Evolutionary conservation across 2,888 invertebrate species (phyloP), one percentile per base, ranked within the genome.

Genomic region (Craniophora ligustri): DNA sequence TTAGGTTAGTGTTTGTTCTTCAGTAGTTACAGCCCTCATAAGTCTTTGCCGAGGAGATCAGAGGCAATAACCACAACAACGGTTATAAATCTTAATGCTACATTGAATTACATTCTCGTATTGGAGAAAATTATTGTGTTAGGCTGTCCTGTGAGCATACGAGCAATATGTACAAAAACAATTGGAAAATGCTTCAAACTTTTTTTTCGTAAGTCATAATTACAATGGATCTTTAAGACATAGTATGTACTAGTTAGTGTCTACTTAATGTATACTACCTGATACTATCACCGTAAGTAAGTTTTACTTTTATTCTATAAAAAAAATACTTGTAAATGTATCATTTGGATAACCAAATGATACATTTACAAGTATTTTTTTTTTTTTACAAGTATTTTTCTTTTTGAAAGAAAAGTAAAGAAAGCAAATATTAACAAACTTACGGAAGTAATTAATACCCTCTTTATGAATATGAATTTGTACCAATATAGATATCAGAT

Each of bases 401-500:
- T n/a, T n/a, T n/a, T n/a, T n/a, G n/a, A n/a, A n/a, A n/a, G n/a
- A n/a, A n/a, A n/a, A n/a, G n/a, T n/a, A n/a, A n/a, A n/a, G n/a
- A n/a, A n/a, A n/a, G n/a, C n/a, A n/a, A n/a, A n/a, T n/a, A n/a
- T n/a, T n/a, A n/a, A n/a, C n/a, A n/a, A n/a, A n/a, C n/a, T n/a
- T 6, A 10, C 4, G 11, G 5, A 35, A 26, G n/a, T 16, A 10
- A 38, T 39, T 10, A 30, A 39, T 35, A 26, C 19, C 32, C 11
- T 42, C 13, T 8, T 36, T 28, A 55, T 5, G 6, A 64, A 60
- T 55, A 49, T 42, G 30, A 59, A n/a, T 35, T 42, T 63, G 58
- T 64, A 66, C 63, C 71, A 68, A 38, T 57, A 21, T 63, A 74
- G 70, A 78, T 57, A 75, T 64, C 62, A 78, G 76, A 89, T 90